Evolutionary conservation across 2,797 vertebrate species (phyloP).

Genomic region (Hafferia zeledoni): DNA sequence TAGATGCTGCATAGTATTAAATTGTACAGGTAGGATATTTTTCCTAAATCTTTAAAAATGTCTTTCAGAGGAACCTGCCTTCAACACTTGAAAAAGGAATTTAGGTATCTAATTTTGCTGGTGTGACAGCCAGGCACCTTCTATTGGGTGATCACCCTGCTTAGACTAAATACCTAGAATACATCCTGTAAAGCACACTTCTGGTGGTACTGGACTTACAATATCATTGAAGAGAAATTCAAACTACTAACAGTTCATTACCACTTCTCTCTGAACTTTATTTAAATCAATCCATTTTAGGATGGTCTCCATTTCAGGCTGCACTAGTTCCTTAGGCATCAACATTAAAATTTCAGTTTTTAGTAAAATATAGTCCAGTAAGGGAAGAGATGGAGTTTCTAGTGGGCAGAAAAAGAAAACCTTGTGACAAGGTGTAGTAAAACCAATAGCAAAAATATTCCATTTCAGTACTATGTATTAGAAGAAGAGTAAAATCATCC

Average conservation of each 20-base stretch:
- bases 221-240: background rate
- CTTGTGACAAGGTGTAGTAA: background rate
- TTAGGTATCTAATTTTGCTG: background rate
- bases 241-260: background rate
- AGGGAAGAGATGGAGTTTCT: background rate
- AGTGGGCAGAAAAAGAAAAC: background rate
- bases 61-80: background rate
- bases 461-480: background rate
- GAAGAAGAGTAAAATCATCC: background rate
- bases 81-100: background rate
- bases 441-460: background rate
- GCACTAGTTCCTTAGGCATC: rapidly evolving
- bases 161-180: background rate
- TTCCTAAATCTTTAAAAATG: background rate
- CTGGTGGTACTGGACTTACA: background rate
- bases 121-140: background rate
- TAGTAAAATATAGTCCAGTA: background rate
- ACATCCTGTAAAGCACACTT: background rate
- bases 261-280: background rate
- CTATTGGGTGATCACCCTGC: background rate
- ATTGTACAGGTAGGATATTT: background rate
- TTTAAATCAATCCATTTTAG: background rate
- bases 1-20: background rate
- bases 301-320: background rate
- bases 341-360: background rate